Base-by-base conservation (phyloP, 2,113 vertebrate species). In the Progne subis region DNA sequence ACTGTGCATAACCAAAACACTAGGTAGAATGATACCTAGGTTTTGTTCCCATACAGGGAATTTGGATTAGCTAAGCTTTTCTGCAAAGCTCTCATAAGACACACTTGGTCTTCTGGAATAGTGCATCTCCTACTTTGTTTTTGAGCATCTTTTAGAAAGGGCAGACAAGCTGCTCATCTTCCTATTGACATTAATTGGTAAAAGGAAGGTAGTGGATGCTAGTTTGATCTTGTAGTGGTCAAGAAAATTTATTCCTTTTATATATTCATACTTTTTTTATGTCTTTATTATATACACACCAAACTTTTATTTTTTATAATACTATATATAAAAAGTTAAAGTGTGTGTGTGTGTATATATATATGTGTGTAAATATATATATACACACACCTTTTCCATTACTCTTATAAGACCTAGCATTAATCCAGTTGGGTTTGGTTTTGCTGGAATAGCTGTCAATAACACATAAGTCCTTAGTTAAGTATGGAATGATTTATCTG, bases 271-370 rank as follows among this genome's bases (percentile, higher is more conserved):
- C 14, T 12, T 83, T 50, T 50, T 81, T 53, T 12, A 11, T 5
- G 25, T 37, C 9, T 59, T 64, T 47, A 19, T 31, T 32, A 26
- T n/a, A 21, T 18, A 21, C 34, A 43, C 63, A 34, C 8, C 13
- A 37, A 37, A 8, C 7, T 37, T 76, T 74, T 65, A 9, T 21
- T 41, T 72, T 78, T 57, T 47, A 31, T 49, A 8, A 6, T 69
- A 15, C 37, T 56, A 6, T n/a, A 13, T 24, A 11, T 43, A 31
- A 26, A 4, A 31, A 65, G 14, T 50, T 26, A 19, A 29, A 19
- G 7, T 5, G 1, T 69, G 5, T 56, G 6, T 20, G 6, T 34
- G 1, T 25, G 8, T n/a, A 2, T 28, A 3, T 28, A 8, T 37
- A 13, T 4, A 2, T 28, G 3, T 28, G 7, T 37, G 11, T 4